Evolutionary conservation across 2,113 vertebrate species (phyloP), one percentile per base, ranked within the genome.

Genomic region (Leucopsar rothschildi): DNA sequence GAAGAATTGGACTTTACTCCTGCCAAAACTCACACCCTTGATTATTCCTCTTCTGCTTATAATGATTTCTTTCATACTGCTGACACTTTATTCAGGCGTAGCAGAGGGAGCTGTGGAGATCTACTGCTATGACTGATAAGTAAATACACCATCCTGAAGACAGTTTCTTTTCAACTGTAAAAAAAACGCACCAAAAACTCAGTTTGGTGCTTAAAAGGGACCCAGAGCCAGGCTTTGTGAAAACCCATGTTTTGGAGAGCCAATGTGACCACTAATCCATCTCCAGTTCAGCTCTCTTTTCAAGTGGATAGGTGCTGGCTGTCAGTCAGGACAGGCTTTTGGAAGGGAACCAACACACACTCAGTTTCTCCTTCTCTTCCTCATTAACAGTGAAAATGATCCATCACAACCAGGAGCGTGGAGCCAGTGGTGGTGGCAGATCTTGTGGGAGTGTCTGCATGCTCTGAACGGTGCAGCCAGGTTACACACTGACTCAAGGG

Each of bases 351-450:
- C 70, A 96, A 24, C 37, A 35, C 61, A 33, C 57, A 15, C 57
- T 91, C 70, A 3, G 52, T 89, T 95, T 93, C 83, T 82, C 64
- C 88, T 94, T 92, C 88, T 91, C 86, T 69, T 92, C 53, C 81
- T 95, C 81, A 87, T 95, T 93, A 92, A 81, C 60, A 40, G 60
- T 89, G 73, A 84, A 89, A 89, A 89, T 91, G 73, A 82, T 86
- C 87, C 66, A 70, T 96, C 81, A 82, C 52, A 55, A 53, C 31
- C 31, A 61, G 78, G 45, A 91, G 50, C 0, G 0, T 90, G 90
- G 89, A 85, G 61, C 47, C 66, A 59, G 45, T 1, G 3, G 15
- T 1, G 10, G 75, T 1, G 10, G 81, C 84, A 91, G 82, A 47
- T 50, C 75, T 45, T 20, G 29, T 53, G 81, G 93, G 86, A 88